Base-by-base conservation (phyloP, 2,797 vertebrate species). In the Hephaestus fuliginosus region DNA sequence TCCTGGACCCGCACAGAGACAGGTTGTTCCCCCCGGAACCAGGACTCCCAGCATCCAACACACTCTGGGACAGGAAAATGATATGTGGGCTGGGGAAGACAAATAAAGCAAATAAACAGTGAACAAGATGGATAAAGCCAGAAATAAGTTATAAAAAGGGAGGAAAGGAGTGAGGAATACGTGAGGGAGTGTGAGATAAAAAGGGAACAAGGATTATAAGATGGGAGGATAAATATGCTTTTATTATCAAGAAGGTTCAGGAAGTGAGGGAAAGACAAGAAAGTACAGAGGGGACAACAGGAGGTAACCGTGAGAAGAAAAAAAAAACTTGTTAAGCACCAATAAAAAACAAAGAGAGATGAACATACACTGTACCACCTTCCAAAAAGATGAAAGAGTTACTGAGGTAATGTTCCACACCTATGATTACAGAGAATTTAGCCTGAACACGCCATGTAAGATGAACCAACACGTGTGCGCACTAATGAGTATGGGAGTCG, bases 51-150 rank as follows among this genome's bases (percentile, higher is more conserved):
- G 70, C 52, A 28, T 12, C 39, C 77, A 99, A 84, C 67, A 96
- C 89, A 67, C 97, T 99, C 93, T 99, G 98, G 48, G 98, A 98
- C 87, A 99, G 95, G 95, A 98, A 99, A 84, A 97, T 94, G 52
- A 99, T 96, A 91, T 99, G 98, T 70, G 98, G 98, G 95, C 98
- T 99, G 94, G 49, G 76, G 78, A 84, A 89, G 64, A 86, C 46
- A 92, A 85, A 91, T 20, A 36, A 87, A 18, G 87, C 61, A 88
- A 49, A 77, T 44, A 83, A 41, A 80, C 7, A 33, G 73, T 78
- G 62, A 76, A 44, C 13, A 58, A 63, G 36, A 55, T 22, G 17
- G 30, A 61, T 36, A 49, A 61, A 69, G 18, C 0, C 20, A 75
- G 17, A 22, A 33, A 70, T 66, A 70, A 33, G 61, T 62, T 63